Conservation (phyloP, 2,888 invertebrate genomes). For the Deilephila porcellus region DNA sequence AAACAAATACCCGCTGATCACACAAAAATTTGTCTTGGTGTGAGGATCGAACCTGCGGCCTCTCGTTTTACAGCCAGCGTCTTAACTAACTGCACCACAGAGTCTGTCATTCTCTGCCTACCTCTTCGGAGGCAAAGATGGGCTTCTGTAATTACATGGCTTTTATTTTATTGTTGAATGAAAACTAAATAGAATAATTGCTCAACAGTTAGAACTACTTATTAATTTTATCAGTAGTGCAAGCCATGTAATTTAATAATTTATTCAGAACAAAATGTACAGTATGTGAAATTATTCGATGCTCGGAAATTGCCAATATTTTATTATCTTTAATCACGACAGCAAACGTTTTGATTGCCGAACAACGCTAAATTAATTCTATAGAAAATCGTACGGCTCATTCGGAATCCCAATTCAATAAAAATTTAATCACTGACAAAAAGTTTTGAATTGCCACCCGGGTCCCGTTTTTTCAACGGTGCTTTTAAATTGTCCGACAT, state of each 20-base stretch:
- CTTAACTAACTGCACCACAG: too few species aligned
- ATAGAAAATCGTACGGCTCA: slow-evolving; percentile 11
- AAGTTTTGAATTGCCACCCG: slow-evolving; percentile 8
- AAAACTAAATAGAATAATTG: too few species aligned
- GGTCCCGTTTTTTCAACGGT: neutral
- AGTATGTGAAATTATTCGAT: neutral
- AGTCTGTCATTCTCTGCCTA: too few species aligned
- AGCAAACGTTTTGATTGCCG: neutral
- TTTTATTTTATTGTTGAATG: too few species aligned
- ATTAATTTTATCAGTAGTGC: neutral
- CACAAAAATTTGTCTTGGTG: too few species aligned
- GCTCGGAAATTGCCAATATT: neutral
- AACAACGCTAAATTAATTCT: slow-evolving; percentile 2
- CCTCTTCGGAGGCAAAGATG: too few species aligned
- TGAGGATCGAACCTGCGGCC: too few species aligned
- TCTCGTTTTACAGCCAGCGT: too few species aligned
- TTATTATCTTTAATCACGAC: neutral
- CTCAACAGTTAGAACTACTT: neutral
- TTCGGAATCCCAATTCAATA: slow-evolving; percentile 12
- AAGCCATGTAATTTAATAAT: too few species aligned
- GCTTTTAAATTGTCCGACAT: slow-evolving; percentile 13
- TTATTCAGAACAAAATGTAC: too few species aligned
- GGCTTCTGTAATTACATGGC: too few species aligned
- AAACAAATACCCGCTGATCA: too few species aligned
- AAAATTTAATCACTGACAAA: slow-evolving; percentile 26